Conservation (phyloP, 2,888 invertebrate species). For the Dasysyrphus albostriatus region DNA sequence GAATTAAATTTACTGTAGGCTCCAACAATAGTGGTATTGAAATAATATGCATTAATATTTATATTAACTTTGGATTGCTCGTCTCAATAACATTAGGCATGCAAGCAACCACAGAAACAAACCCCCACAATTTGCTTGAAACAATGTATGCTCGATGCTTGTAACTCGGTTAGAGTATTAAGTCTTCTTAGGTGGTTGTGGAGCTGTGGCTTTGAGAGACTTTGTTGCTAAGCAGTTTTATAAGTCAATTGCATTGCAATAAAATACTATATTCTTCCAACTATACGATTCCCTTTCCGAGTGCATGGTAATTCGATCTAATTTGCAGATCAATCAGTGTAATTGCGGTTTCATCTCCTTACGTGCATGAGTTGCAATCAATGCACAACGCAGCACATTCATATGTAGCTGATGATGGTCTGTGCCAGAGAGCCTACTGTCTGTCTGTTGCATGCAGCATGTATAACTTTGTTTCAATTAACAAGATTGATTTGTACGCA, state of each 20-base stretch:
- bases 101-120: conserved; percentile 14
- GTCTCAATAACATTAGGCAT: neutral
- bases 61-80: neutral
- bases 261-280: conserved; percentile 29
- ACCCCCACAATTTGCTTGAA: conserved; percentile 25
- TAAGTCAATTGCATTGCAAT: conserved; percentile 62
- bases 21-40: neutral
- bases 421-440: neutral
- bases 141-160: conserved; percentile 28
- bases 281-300: conserved; percentile 11
- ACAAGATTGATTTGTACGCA: conserved; percentile 65
- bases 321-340: conserved; percentile 74
- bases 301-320: conserved; percentile 68
- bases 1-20: neutral
- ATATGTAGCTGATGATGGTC: neutral
- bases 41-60: neutral
- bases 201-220: neutral
- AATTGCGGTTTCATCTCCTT: conserved; percentile 72
- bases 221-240: conserved; percentile 31
- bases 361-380: conserved; percentile 45
- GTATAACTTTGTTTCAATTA: conserved; percentile 71
- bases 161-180: conserved; percentile 10
- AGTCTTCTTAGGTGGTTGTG: neutral
- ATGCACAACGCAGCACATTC: neutral
- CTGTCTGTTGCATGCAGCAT: neutral